Conservation (phyloP, 2,113 vertebrate genomes). For the Rana temporaria region DNA sequence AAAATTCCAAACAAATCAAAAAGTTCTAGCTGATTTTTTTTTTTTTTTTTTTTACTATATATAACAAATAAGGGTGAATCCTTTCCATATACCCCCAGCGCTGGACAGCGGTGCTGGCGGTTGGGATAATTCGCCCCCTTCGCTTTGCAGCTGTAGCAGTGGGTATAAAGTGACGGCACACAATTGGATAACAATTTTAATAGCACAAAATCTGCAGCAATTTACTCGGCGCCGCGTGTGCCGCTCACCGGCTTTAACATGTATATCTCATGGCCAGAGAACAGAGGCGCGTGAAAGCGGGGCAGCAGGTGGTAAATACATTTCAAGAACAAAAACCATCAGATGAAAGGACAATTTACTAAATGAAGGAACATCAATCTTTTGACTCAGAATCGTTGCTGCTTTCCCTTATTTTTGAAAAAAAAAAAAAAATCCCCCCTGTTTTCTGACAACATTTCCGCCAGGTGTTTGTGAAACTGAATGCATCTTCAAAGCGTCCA, state of each 20-base stretch:
- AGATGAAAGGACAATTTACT: conserved; percentile 25
- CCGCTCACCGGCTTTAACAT: conserved; percentile 4
- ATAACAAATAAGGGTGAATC: too few relatives aligned
- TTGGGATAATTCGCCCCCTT: neutral
- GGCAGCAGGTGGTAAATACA: conserved; percentile 55
- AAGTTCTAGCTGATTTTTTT: too few relatives aligned
- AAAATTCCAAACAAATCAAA: too few relatives aligned
- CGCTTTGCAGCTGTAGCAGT: neutral
- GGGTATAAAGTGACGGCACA: neutral
- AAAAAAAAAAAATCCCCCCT: conserved; percentile 9
- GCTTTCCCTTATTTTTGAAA: neutral
- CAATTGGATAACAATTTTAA: conserved; percentile 27
- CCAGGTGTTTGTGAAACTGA: conserved; percentile 62
- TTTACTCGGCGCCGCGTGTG: neutral
- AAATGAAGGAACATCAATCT: conserved; percentile 57
- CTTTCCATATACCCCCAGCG: too few relatives aligned
- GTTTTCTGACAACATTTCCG: conserved; percentile 56
- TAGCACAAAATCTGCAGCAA: neutral
- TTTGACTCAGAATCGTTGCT: conserved; percentile 13
- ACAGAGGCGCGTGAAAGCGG: neutral
- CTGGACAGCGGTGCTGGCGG: neutral
- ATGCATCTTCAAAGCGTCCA: conserved; percentile 60
- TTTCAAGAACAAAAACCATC: conserved; percentile 37
- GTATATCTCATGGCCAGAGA: conserved; percentile 1
- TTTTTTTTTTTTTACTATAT: too few relatives aligned